Conservation (phyloP, 2,888 invertebrate genomes). For the Diadegma fenestrale region DNA sequence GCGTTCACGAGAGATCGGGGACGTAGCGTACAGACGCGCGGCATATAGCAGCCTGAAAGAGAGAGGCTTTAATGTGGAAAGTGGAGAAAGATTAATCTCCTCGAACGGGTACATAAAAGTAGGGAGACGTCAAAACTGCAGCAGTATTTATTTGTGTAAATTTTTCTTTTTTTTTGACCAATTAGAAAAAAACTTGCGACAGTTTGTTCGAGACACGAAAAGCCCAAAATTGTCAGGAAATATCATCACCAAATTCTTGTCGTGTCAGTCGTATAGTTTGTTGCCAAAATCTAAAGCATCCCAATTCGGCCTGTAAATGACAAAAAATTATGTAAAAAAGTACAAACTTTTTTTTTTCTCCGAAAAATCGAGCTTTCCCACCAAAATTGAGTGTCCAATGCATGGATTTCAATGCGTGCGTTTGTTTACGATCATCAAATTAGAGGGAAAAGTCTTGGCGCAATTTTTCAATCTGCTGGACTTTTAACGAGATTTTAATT, state of each 20-base stretch:
- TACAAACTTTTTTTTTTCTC: too few relatives aligned
- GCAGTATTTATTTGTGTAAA: neutral
- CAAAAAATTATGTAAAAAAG: too few relatives aligned
- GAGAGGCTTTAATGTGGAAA: slow-evolving; percentile 47
- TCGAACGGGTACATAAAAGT: slow-evolving; percentile 15
- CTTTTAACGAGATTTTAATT: neutral
- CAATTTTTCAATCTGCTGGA: neutral
- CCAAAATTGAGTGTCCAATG: too few relatives aligned
- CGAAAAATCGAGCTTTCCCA: too few relatives aligned
- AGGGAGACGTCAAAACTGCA: slow-evolving; percentile 40
- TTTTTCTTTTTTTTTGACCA: neutral
- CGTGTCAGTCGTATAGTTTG: too few relatives aligned
- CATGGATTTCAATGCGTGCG: neutral
- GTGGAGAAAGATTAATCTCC: slow-evolving; percentile 51
- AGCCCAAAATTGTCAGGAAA: too few relatives aligned
- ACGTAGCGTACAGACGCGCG: slow-evolving; percentile 18
- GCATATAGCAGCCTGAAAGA: slow-evolving; percentile 35
- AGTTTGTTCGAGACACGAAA: neutral
- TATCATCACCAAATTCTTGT: too few relatives aligned
- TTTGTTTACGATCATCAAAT: neutral
- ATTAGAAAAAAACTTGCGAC: neutral
- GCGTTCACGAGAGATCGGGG: slow-evolving; percentile 40
- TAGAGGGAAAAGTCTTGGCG: neutral
- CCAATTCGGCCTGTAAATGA: too few relatives aligned
- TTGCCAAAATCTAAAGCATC: too few relatives aligned